Base-by-base conservation (phyloP, 1,140 invertebrate species). In the Notospermus geniculatus region DNA sequence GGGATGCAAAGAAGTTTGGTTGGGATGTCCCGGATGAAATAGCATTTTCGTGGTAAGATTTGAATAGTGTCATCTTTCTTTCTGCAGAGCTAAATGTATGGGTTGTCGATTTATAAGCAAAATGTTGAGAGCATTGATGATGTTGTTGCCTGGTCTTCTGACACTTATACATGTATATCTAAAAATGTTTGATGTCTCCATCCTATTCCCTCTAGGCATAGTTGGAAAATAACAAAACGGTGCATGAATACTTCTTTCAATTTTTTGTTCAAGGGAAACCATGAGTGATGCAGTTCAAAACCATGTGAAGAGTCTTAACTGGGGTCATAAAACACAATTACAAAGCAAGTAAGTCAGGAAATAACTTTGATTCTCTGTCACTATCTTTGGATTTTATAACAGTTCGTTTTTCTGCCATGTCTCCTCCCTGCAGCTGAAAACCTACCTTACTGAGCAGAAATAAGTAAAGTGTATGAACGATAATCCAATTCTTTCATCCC, bases 231-330 rank as follows among this genome's bases (percentile, higher is more conserved):
- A n/a, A n/a, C n/a, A n/a, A n/a, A n/a, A n/a, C n/a, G n/a, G n/a
- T n/a, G n/a, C n/a, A n/a, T n/a, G n/a, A n/a, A n/a, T n/a, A n/a
- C n/a, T n/a, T n/a, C n/a, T n/a, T n/a, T 36, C 23, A 39, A 13
- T 57, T 29, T 36, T 60, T n/a, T 25, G 54, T 65, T 62, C 27
- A 55, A 68, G 92, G 92, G 74, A 78, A 36, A 80, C 83, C 32
- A 82, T 94, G 52, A 87, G 82, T 27, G 84, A 87, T 67, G 84
- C 87, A 45, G 89, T 94, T 2, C 91, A 93, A 77, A 89, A 90
- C 82, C 89, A 95, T 81, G 86, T 95, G 22, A 93, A 92, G 79
- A 93, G 91, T 27, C 88, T 93, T 1, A 95, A 95, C 77, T 95
- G 92, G 91, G 90, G 91, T 28, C 93, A 92, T 28, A 84, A 91